These are phyloP conservation scores for Drosophila sturtevanti DNA, from an alignment of 1,140 invertebrate species.

Conservation along the genomic window DNA sequence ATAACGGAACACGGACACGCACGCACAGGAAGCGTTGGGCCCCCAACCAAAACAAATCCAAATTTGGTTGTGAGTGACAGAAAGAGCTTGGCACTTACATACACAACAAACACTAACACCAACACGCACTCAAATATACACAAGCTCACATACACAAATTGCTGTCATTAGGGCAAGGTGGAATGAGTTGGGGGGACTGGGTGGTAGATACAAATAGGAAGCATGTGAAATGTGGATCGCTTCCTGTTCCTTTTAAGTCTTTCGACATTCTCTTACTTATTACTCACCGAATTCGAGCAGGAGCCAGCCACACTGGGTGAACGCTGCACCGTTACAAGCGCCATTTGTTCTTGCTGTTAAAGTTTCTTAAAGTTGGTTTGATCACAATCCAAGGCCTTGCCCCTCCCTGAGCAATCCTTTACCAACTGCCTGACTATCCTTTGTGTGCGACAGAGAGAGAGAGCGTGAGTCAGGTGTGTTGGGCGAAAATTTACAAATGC, in stretches of 20 bases:
- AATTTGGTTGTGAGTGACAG: conserved; percentile 12
- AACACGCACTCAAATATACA: conserved; percentile 21
- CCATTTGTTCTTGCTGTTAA: conserved; percentile 83
- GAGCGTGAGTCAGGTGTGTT: conserved; percentile 44
- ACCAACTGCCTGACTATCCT: conserved; percentile 33
- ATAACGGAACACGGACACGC: conserved; percentile 29
- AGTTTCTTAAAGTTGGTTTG: conserved; percentile 9
- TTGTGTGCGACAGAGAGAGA: conserved; percentile 20
- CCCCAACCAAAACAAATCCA: conserved; percentile 27
- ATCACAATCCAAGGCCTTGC: conserved; percentile 35
- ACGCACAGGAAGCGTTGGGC: conserved; percentile 56
- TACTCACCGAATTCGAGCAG: conserved; percentile 84
- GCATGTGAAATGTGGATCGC: conserved; percentile 9
- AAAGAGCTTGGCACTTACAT: conserved; percentile 10
- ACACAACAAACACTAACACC: conserved; percentile 13
- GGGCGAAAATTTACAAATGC: conserved; percentile 70
- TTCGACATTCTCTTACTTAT: conserved; percentile 19
- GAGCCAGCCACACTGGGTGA: conserved; percentile 88
- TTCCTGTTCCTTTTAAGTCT: conserved; percentile 35
- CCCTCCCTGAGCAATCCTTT: conserved; percentile 43
- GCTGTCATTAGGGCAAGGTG: conserved; percentile 2
- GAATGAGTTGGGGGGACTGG: not conserved
- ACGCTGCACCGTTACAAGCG: conserved; percentile 88
- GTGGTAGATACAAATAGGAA: not conserved
- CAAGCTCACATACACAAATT: not conserved